These are phyloP conservation scores for Acanthurus tractus DNA, from an alignment of 2,797 vertebrate species.

Conservation along the genomic window DNA sequence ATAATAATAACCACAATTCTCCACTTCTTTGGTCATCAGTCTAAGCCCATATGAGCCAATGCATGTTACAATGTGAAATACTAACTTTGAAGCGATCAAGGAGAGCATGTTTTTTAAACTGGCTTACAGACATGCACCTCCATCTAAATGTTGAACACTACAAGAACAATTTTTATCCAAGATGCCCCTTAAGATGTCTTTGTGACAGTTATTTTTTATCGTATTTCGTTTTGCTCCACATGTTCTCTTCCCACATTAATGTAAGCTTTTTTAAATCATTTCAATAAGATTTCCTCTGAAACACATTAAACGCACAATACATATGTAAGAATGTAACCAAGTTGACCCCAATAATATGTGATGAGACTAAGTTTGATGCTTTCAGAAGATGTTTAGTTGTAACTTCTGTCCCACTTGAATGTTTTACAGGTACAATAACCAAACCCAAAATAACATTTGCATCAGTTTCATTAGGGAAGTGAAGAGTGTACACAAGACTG, in stretches of 20 bases:
- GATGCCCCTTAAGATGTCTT: constrained; percentile 38
- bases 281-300: neutral
- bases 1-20: too few species aligned
- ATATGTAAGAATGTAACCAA: constrained; percentile 10
- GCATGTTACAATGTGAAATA: constrained; percentile 19
- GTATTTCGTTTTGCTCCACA: constrained; percentile 2
- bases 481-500: constrained; percentile 60
- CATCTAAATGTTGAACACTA: constrained; percentile 15
- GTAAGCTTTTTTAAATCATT: constrained; percentile 7
- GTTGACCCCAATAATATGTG: constrained; percentile 58
- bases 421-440: constrained; percentile 54
- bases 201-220: constrained; percentile 34
- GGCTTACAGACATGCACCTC: constrained; percentile 22
- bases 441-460: constrained; percentile 72
- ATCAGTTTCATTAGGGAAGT: constrained; percentile 73
- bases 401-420: constrained; percentile 71
- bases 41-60: neutral
- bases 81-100: constrained; percentile 6
- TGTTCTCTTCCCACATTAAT: constrained; percentile 18
- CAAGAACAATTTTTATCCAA: neutral
- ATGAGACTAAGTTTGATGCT: constrained; percentile 32
- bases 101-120: constrained; percentile 28
- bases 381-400: constrained; percentile 50
- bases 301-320: constrained; percentile 3
- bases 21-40: too few species aligned